A percentile compares a stretch with the other conserved stretches of the same genome.
Conservation (phyloP, 2,113 vertebrate species). For the Sinocyclocheilus rhinocerous region DNA sequence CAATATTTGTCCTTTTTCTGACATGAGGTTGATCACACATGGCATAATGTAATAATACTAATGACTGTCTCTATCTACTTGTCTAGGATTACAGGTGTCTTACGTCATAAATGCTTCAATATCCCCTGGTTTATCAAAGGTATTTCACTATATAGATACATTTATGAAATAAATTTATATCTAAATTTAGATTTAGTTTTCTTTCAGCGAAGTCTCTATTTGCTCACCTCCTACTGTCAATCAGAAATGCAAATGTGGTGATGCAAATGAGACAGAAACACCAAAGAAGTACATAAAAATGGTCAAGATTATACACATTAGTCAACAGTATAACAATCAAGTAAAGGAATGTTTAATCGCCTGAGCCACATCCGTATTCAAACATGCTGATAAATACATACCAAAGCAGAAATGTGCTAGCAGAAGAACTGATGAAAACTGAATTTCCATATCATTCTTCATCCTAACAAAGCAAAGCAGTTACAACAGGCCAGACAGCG, state of each 20-base stretch:
- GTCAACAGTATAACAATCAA: conserved; percentile 4
- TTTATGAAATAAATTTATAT: not conserved
- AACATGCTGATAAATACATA: conserved; percentile 75
- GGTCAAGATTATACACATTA: conserved; percentile 9
- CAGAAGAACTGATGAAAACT: conserved; percentile 74
- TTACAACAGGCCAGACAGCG: conserved; percentile 63
- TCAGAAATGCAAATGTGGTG: conserved; percentile 17
- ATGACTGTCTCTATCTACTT: conserved; percentile 37
- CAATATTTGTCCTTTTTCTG: conserved; percentile 7
- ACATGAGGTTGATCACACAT: not conserved
- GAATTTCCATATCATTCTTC: conserved; percentile 75
- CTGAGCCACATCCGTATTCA: not conserved
- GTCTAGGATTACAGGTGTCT: conserved; percentile 62
- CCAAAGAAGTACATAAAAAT: conserved; percentile 13
- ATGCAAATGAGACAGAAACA: conserved; percentile 9
- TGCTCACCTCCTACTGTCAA: conserved; percentile 51
- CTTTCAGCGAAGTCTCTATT: not conserved
- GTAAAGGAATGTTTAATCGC: not conserved
- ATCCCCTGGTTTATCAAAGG: conserved; percentile 33
- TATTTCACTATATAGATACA: conserved; percentile 25
- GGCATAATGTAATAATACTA: not conserved
- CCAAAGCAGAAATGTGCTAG: conserved; percentile 82
- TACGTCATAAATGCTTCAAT: conserved; percentile 61
- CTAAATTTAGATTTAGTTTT: not conserved
- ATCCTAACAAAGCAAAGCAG: conserved; percentile 74